Evolutionary conservation across 1,140 invertebrate species (phyloP).

Genomic region (Eupeodes corollae): DNA sequence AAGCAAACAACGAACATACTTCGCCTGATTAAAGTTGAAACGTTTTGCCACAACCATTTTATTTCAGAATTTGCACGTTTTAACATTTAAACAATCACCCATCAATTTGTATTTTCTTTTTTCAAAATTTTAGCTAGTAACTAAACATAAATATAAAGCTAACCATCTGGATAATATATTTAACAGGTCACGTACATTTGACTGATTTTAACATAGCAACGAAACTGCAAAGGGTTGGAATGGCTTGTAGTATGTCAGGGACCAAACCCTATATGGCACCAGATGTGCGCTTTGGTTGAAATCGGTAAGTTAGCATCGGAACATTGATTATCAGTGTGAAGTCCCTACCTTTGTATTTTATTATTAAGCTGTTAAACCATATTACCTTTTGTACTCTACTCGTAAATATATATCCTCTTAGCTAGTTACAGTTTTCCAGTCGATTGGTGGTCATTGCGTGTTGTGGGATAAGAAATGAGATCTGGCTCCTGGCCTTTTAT

Average conservation of each 20-base stretch:
- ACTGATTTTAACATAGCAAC: constrained; percentile 87
- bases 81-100: background rate
- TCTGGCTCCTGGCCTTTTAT: constrained; percentile 61
- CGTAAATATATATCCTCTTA: constrained; percentile 2
- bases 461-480: constrained; percentile 69
- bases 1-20: no score
- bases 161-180: background rate
- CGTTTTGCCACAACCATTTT: no score
- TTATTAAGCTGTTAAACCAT: no score
- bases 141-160: no score
- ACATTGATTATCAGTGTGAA: no score
- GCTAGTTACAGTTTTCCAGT: constrained; percentile 56
- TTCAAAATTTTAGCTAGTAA: no score
- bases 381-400: background rate
- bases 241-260: constrained; percentile 75
- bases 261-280: constrained; percentile 83
- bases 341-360: no score
- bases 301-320: no score
- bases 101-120: no score
- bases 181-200: constrained; percentile 69
- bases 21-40: no score
- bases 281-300: constrained; percentile 56
- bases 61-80: no score
- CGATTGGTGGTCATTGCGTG: constrained; percentile 82
- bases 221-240: constrained; percentile 52